Evolutionary conservation across 2,113 vertebrate genomes (phyloP).

Genomic region (Platichthys flesus): DNA sequence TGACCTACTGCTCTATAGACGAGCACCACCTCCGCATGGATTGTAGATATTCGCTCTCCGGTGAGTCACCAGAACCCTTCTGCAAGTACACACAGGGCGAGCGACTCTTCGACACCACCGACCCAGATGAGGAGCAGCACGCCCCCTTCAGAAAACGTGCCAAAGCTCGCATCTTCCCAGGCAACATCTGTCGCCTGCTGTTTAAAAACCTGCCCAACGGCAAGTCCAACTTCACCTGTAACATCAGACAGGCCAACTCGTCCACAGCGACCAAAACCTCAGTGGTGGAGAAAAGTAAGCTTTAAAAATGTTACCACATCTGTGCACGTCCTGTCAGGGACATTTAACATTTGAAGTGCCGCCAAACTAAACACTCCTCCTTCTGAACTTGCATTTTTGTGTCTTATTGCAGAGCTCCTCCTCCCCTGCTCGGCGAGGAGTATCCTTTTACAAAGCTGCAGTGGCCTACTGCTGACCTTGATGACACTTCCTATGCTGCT

Average conservation of each 20-base stretch:
- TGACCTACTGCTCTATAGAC: slow-evolving; percentile 71
- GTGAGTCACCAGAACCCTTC: slow-evolving; percentile 43
- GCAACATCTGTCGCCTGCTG: slow-evolving; percentile 69
- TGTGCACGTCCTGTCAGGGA: slow-evolving; percentile 18
- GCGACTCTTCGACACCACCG: slow-evolving; percentile 71
- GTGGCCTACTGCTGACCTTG: slow-evolving; percentile 71
- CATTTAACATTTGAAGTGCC: slow-evolving; percentile 4
- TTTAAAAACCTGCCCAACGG: slow-evolving; percentile 65
- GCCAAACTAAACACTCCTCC: slow-evolving; percentile 15
- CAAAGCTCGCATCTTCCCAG: slow-evolving; percentile 49
- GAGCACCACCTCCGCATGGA: slow-evolving; percentile 74
- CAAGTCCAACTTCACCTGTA: slow-evolving; percentile 76
- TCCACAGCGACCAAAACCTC: slow-evolving; percentile 31
- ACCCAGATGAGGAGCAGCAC: slow-evolving; percentile 52
- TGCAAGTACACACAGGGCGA: slow-evolving; percentile 74
- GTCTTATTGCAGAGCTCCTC: slow-evolving; percentile 67
- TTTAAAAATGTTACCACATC: not conserved
- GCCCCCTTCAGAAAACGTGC: slow-evolving; percentile 69
- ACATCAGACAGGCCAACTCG: slow-evolving; percentile 53
- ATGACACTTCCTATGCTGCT: slow-evolving; percentile 70
- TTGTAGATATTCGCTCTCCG: slow-evolving; percentile 68
- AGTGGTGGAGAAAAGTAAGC: slow-evolving; percentile 78
- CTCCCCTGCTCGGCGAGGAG: slow-evolving; percentile 75
- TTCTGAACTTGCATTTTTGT: slow-evolving; percentile 33
- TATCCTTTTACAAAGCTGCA: slow-evolving; percentile 74